phyloP scores from a whole-genome alignment of 2,113 vertebrate species.

The Callopanchax toddi region DNA sequence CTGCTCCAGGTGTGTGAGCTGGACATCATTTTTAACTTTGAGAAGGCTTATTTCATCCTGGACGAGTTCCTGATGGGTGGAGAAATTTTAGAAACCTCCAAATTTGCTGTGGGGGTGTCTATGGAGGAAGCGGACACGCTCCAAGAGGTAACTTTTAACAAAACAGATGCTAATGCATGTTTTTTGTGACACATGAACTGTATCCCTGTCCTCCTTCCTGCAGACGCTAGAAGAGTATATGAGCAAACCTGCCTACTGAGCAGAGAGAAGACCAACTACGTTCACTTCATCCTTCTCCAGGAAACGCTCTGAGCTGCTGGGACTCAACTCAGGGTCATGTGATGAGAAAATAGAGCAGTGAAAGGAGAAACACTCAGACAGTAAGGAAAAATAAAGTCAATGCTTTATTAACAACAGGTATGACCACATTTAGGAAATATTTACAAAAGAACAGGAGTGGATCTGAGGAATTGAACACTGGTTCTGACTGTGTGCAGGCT shows the following conservation, averaged over 20 bases:
- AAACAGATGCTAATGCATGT: neutral
- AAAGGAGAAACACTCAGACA: constrained; percentile 71
- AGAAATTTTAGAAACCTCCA: constrained; percentile 93
- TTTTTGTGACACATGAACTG: constrained; percentile 7
- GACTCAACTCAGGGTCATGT: neutral
- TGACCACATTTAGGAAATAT: constrained; percentile 73
- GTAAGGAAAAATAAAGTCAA: constrained; percentile 80
- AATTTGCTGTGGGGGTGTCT: constrained; percentile 80
- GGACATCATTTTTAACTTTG: constrained; percentile 97
- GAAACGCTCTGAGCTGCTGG: too few relatives aligned
- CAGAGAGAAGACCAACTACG: neutral
- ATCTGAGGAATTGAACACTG: constrained; percentile 62
- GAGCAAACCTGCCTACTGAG: constrained; percentile 88
- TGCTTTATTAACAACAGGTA: constrained; percentile 83
- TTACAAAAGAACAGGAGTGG: constrained; percentile 69
- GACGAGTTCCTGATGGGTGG: constrained; percentile 94
- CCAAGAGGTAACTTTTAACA: constrained; percentile 85
- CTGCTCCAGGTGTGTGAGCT: constrained; percentile 89
- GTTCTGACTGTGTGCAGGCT: constrained; percentile 29
- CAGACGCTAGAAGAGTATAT: constrained; percentile 96
- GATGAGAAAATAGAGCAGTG: too few relatives aligned
- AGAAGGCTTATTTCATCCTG: constrained; percentile 96
- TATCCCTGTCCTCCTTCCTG: constrained; percentile 41
- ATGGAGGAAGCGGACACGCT: constrained; percentile 89
- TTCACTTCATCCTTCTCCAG: too few relatives aligned